A percentile compares a stretch with the other conserved stretches of the same genome.
phyloP scores from a whole-genome alignment of 2,888 invertebrate genomes.

The Panorpa germanica region DNA sequence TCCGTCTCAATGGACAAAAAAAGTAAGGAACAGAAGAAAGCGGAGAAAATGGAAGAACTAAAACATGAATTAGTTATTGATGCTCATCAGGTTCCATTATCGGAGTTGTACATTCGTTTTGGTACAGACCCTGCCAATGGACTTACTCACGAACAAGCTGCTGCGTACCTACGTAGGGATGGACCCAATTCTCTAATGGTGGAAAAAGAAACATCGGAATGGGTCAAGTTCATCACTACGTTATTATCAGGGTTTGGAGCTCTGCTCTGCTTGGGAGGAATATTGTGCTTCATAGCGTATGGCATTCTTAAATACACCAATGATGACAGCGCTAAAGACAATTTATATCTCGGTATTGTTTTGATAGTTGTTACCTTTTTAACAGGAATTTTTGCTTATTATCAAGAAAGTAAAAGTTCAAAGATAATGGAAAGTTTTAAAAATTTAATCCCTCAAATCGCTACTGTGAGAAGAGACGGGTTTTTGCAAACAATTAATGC shows the following conservation, averaged over 20 bases:
- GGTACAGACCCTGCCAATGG: too few species aligned
- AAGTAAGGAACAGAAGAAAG: too few species aligned
- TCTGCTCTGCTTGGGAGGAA: conserved; percentile 58
- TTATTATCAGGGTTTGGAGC: conserved; percentile 57
- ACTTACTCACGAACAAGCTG: conserved; percentile 35
- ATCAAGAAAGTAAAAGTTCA: conserved; percentile 31
- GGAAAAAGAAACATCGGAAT: conserved; percentile 51
- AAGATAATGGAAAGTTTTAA: conserved; percentile 56
- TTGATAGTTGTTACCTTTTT: conserved; percentile 45
- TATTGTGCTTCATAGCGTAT: conserved; percentile 46
- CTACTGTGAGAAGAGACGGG: conserved; percentile 37
- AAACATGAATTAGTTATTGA: too few species aligned
- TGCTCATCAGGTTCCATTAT: too few species aligned
- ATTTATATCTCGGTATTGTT: conserved; percentile 42
- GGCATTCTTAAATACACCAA: conserved; percentile 23
- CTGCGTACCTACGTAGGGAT: conserved; percentile 31
- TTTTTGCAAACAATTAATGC: conserved; percentile 28
- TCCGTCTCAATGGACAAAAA: too few species aligned
- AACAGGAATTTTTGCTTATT: conserved; percentile 52
- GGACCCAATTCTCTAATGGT: conserved; percentile 58
- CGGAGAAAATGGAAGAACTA: too few species aligned
- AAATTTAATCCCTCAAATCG: conserved; percentile 43
- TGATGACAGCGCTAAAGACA: conserved; percentile 33
- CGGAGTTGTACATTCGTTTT: too few species aligned
- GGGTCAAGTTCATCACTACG: conserved; percentile 24